These are phyloP conservation scores for Oreocharis arfaki DNA, from an alignment of 2,113 vertebrate genomes.

Conservation along the genomic window DNA sequence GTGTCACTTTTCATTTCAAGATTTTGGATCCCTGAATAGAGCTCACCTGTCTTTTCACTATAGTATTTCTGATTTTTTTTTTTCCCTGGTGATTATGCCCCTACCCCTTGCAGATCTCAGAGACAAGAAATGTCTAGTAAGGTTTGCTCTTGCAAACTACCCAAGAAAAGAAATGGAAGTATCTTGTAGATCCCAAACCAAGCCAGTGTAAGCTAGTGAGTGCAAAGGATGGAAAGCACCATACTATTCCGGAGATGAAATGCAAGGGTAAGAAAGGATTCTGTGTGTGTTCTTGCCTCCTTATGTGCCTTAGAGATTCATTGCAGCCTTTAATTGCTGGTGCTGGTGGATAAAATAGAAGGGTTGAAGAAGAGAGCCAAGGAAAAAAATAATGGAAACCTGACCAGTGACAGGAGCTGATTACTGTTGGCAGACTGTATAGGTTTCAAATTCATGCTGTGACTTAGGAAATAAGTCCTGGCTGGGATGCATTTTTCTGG, in stretches of 20 bases:
- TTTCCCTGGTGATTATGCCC: background rate
- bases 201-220: background rate
- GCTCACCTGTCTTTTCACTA: background rate
- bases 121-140: background rate
- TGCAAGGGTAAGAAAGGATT: background rate
- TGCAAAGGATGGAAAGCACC: background rate
- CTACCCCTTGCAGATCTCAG: background rate
- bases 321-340: constrained; percentile 22
- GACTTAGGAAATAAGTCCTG: constrained; percentile 41
- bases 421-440: background rate
- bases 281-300: background rate
- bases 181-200: background rate
- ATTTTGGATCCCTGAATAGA: background rate
- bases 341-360: background rate
- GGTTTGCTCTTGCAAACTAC: background rate
- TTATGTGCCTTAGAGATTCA: background rate
- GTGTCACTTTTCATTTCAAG: background rate
- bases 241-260: background rate
- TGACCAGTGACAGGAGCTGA: background rate
- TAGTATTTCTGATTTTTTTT: background rate
- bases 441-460: constrained; percentile 43
- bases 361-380: background rate
- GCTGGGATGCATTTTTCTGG: constrained; percentile 48
- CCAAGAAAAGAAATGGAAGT: background rate
- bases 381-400: constrained; percentile 28